Evolutionary conservation across 2,113 vertebrate species (phyloP).

Genomic region (Myiagra hebetior): DNA sequence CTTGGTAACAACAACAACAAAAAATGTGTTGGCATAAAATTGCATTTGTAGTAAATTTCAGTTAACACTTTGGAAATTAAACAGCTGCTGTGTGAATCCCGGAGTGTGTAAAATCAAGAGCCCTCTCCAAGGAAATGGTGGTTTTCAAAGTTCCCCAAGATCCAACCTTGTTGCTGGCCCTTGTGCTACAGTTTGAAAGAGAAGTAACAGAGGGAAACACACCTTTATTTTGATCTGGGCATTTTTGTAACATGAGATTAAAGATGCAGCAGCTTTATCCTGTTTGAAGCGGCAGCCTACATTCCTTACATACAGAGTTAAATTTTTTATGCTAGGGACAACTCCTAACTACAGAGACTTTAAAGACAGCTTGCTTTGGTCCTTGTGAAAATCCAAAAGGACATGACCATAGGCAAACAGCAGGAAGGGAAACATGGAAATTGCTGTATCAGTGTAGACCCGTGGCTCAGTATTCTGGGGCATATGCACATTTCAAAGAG

Average conservation of each 20-base stretch:
- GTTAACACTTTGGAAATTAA: slow-evolving; percentile 54
- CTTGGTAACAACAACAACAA: slow-evolving; percentile 59
- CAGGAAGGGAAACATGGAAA: background rate
- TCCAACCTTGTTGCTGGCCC: background rate
- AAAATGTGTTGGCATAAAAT: slow-evolving; percentile 46
- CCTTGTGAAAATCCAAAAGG: background rate
- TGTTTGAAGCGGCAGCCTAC: background rate
- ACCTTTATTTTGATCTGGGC: background rate
- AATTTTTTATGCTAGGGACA: background rate
- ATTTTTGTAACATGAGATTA: background rate
- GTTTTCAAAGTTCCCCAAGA: background rate
- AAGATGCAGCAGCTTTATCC: background rate
- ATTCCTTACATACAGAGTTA: background rate
- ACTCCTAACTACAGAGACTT: background rate
- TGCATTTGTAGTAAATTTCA: slow-evolving; percentile 62
- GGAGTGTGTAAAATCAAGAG: slow-evolving; percentile 6
- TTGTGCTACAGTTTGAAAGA: background rate
- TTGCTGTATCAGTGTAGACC: background rate
- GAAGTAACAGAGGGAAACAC: background rate
- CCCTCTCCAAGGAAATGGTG: background rate
- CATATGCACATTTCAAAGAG: background rate
- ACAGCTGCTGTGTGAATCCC: background rate
- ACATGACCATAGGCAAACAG: background rate
- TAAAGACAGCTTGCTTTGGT: background rate
- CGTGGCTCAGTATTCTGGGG: background rate